Evolutionary conservation across 1,140 invertebrate genomes (phyloP).

Genomic region (Monochamus saltuarius): DNA sequence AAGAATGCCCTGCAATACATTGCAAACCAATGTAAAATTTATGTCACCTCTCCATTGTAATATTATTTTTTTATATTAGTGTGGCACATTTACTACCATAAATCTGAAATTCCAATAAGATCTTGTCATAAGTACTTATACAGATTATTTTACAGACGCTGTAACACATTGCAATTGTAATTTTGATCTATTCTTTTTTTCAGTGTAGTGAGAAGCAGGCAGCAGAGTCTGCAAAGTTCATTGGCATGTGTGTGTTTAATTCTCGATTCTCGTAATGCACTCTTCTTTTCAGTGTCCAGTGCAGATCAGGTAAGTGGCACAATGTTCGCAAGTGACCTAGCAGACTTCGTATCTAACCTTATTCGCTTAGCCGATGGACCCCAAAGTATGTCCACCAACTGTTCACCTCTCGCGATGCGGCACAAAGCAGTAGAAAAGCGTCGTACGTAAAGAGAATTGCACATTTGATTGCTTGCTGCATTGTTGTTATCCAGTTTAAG

Average conservation of each 20-base stretch:
- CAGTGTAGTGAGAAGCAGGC: neutral
- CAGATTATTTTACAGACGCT: too few species aligned
- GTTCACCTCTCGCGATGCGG: neutral
- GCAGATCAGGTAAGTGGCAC: constrained; percentile 51
- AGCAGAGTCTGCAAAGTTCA: constrained; percentile 39
- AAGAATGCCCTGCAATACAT: too few species aligned
- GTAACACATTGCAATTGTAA: too few species aligned
- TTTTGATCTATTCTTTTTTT: too few species aligned
- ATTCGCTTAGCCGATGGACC: constrained; percentile 43
- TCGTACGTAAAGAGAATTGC: too few species aligned
- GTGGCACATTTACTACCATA: too few species aligned
- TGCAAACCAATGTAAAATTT: too few species aligned
- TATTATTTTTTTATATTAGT: too few species aligned
- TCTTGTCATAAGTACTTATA: too few species aligned
- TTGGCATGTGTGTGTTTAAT: constrained; percentile 41
- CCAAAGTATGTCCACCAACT: constrained; percentile 16
- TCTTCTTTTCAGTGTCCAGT: constrained; percentile 48
- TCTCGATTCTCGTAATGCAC: constrained; percentile 45
- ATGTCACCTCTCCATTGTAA: too few species aligned
- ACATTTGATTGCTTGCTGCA: neutral
- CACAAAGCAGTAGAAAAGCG: too few species aligned
- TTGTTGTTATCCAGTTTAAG: neutral
- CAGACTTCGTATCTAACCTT: constrained; percentile 47
- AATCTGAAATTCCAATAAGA: too few species aligned
- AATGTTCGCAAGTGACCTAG: constrained; percentile 47